A percentile compares a stretch with the other conserved stretches of the same genome.
Evolutionary conservation across 2,797 vertebrate species (phyloP).

Genomic region (Gallinago stenura): DNA sequence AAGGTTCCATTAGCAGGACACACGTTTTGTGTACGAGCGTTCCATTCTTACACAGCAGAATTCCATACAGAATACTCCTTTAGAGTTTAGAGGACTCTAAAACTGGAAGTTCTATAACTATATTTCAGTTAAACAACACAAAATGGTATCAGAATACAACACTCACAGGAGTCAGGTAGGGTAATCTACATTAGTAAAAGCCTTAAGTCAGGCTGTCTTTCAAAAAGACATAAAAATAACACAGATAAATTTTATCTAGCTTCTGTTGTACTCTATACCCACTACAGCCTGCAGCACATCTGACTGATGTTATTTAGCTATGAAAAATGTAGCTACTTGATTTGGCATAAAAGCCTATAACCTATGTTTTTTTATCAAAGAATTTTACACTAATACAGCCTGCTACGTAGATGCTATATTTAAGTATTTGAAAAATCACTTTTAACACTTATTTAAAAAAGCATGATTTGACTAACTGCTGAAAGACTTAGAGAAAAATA

Average conservation of each 20-base stretch:
- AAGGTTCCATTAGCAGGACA: neutral
- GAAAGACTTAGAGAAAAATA: neutral
- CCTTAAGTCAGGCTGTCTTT: neutral
- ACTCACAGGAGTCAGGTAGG: neutral
- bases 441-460: neutral
- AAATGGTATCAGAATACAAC: neutral
- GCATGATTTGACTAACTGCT: neutral
- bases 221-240: neutral
- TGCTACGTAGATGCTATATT: accelerated
- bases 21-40: neutral
- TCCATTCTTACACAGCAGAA: neutral
- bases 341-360: neutral
- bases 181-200: neutral
- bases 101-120: neutral
- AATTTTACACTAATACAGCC: neutral
- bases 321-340: neutral
- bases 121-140: neutral
- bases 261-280: neutral
- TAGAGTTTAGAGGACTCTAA: neutral
- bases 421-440: neutral
- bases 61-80: neutral
- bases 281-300: neutral
- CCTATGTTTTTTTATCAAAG: neutral
- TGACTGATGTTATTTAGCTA: neutral
- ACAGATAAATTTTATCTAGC: neutral